A percentile compares a stretch with the other conserved stretches of the same genome.
phyloP scores from a whole-genome alignment of 2,888 invertebrate genomes.

The Tipula confusa region DNA sequence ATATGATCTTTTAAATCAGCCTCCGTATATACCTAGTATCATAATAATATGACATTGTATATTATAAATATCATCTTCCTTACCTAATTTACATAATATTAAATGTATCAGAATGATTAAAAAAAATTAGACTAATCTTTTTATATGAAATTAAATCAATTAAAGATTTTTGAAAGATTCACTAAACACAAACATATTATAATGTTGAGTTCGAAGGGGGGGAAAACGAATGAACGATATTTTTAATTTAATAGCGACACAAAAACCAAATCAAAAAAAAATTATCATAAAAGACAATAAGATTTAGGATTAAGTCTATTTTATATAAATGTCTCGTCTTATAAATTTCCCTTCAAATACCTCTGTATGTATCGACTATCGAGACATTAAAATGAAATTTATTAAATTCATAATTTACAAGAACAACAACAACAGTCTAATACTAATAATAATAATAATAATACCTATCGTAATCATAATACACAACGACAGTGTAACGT shows the following conservation, averaged over 20 bases:
- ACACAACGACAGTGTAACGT: not conserved
- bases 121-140: slow-evolving; percentile 14
- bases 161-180: not conserved
- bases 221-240: not conserved
- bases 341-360: slow-evolving; percentile 8
- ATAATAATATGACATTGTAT: not conserved
- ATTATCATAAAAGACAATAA: not conserved
- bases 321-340: not conserved
- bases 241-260: not conserved
- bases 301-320: not conserved
- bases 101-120: not conserved
- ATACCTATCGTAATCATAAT: not conserved
- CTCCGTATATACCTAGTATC: not conserved
- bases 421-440: not conserved
- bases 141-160: not conserved
- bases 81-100: not conserved
- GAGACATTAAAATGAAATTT: not conserved
- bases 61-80: not conserved
- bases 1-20: not conserved
- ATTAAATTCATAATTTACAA: not conserved
- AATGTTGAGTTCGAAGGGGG: not conserved
- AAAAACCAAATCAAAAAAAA: not conserved
- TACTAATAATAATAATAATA: not conserved
- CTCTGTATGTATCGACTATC: too few relatives aligned
- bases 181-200: not conserved